These are phyloP conservation scores for Meteorus colon DNA, from an alignment of 2,888 invertebrate species.

Conservation along the genomic window DNA sequence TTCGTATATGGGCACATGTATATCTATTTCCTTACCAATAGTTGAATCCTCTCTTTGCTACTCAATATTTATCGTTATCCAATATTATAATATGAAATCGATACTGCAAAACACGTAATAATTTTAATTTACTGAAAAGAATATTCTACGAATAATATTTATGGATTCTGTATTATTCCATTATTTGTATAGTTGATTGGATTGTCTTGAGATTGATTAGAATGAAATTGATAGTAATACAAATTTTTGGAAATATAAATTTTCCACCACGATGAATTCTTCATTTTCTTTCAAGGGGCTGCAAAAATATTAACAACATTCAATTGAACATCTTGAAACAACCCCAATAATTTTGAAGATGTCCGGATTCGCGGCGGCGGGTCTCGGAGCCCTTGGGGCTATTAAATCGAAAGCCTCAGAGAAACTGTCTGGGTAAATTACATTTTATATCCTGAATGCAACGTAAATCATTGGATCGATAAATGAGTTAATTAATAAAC, in stretches of 20 bases:
- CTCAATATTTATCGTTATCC: neutral
- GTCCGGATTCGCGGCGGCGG: conserved; percentile 72
- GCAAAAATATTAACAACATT: conserved; percentile 57
- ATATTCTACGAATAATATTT: no score
- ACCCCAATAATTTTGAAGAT: conserved; percentile 73
- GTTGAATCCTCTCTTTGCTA: neutral
- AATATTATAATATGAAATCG: neutral
- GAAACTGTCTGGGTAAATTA: conserved; percentile 67
- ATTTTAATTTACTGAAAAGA: no score
- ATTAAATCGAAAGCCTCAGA: conserved; percentile 67
- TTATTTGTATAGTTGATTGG: no score
- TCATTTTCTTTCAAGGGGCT: conserved; percentile 63
- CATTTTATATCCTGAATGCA: neutral
- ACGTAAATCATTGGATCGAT: no score
- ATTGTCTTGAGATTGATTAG: no score
- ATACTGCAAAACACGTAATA: no score
- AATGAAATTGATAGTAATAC: no score
- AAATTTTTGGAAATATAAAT: neutral
- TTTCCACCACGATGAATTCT: neutral
- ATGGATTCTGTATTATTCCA: no score
- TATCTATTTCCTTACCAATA: conserved; percentile 1
- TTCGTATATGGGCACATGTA: neutral
- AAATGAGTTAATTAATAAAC: neutral
- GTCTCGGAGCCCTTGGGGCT: conserved; percentile 69
- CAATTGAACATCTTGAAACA: conserved; percentile 63